Base-by-base conservation (phyloP, 2,113 vertebrate genomes). In the Dendropsophus ebraccatus region DNA sequence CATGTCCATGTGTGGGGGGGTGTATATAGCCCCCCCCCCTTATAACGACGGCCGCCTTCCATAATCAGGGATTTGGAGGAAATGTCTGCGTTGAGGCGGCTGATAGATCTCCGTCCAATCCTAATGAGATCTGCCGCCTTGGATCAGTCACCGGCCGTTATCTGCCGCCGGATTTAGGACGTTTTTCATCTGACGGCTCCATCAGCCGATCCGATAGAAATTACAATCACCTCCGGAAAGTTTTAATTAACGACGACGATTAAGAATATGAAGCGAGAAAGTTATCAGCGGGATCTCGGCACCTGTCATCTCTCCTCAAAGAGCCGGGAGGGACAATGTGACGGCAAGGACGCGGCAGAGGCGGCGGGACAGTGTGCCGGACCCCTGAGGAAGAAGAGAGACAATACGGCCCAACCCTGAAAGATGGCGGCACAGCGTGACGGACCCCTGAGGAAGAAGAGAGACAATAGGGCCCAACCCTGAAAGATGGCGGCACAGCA, bases 171-270 rank as follows among this genome's bases (percentile, higher is more conserved):
- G 56, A 80, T 77, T 54, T n/a, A 28, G 25, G 11, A 28, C 25
- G 19, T 13, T 69, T 92, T 88, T 88, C 89, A 77, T 69, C 89
- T 86, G 35, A 2, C 60, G 0, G 7, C 86, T 83, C 89, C 17
- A 87, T 89, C 78, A 88, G 67, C 82, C 74, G 0, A 87, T 81
- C 82, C 85, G 84, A 82, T 5, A 0, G 74, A 88, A 88, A 89
- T 41, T 88, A 87, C 77, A 73, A 9, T 41, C 87, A 81, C 30
- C 87, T 58, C 28, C 58, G 50, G 83, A 88, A 90, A 92, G 89
- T 87, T 90, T 86, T 90, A 92, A 92, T 92, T 92, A 93, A 88
- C 91, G 56, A 72, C 30, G 90, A n/a, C 25, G 41, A 89, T 89
- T 89, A 92, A 88, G 90, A 30, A 87, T 90, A 90, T 90, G 91